Evolutionary conservation across 1,140 invertebrate genomes (phyloP).

Genomic region (Nasonia vitripennis): DNA sequence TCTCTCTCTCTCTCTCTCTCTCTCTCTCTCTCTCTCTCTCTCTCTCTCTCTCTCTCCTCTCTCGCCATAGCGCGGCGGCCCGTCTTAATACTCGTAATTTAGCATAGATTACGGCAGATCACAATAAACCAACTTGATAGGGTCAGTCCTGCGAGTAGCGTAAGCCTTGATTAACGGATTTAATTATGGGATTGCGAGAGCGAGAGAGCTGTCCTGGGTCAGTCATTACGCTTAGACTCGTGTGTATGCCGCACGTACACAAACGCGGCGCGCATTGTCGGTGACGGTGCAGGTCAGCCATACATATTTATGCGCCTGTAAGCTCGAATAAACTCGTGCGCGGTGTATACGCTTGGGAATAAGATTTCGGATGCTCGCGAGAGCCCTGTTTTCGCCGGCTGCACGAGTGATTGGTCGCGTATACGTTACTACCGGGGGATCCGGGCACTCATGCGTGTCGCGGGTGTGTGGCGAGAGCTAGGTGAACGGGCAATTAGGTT

Average conservation of each 20-base stretch:
- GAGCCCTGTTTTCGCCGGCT: neutral
- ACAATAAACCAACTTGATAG: constrained; percentile 52
- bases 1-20: neutral
- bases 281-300: neutral
- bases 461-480: neutral
- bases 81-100: constrained; percentile 54
- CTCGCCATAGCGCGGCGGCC: neutral
- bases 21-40: no score
- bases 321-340: constrained; percentile 4
- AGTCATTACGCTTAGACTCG: constrained; percentile 17
- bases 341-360: constrained; percentile 33
- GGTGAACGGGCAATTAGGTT: neutral
- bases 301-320: constrained; percentile 40
- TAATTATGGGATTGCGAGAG: constrained; percentile 62
- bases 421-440: neutral
- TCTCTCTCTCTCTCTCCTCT: neutral
- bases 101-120: constrained; percentile 51
- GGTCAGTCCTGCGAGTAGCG: constrained; percentile 35
- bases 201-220: neutral
- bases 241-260: no score
- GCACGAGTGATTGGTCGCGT: neutral
- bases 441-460: neutral
- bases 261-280: neutral
- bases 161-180: constrained; percentile 68
- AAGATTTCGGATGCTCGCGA: constrained; percentile 20